Base-by-base conservation (phyloP, 2,888 invertebrate genomes). In the Leucoma salicis region DNA sequence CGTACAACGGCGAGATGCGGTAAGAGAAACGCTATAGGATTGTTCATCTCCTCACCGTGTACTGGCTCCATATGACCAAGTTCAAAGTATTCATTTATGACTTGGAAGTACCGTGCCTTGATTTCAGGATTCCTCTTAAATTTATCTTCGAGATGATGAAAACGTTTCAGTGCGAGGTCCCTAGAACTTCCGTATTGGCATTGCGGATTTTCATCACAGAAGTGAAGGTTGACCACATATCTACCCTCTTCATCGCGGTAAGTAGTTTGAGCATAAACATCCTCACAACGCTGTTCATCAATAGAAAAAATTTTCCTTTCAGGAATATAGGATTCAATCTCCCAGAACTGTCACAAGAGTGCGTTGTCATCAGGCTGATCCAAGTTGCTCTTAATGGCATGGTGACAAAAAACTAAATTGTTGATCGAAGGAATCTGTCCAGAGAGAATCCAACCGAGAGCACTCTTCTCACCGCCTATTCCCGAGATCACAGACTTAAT, bases 281-380 rank as follows among this genome's bases (percentile, higher is more conserved):
- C 40, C 42, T 61, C 57, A 29, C 53, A 63, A 1, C 6, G 18
- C 16, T 49, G 31, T 28, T 61, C 58, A 35, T 58, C 57, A 1
- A n/a, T 18, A 2, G 57, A 50, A 2, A 56, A 42, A 2, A 39
- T 14, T 1, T 37, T 39, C 7, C 2, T 11, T 2, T 14, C 11
- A n/a, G n/a, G n/a, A 6, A 39, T 35, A 16, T 60, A 54, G 0
- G 53, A 33, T 41, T 65, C 64, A 4, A 63, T 2, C 18, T 61
- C 57, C 59, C 57, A 63, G 44, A 59, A 59, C 12, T 11, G 39
- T 16, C 49, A 50, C 1, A 57, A 18, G 1, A 53, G 10, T 2
- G 57, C 53, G 7, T 54, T 38, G 7, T 45, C 45, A 10, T 34
- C 36, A 0, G 42, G 0, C 1, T 49, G 33, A 2, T 40, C 8